Base-by-base conservation (phyloP, 2,888 invertebrate species). In the Synergus gifuensis region DNA sequence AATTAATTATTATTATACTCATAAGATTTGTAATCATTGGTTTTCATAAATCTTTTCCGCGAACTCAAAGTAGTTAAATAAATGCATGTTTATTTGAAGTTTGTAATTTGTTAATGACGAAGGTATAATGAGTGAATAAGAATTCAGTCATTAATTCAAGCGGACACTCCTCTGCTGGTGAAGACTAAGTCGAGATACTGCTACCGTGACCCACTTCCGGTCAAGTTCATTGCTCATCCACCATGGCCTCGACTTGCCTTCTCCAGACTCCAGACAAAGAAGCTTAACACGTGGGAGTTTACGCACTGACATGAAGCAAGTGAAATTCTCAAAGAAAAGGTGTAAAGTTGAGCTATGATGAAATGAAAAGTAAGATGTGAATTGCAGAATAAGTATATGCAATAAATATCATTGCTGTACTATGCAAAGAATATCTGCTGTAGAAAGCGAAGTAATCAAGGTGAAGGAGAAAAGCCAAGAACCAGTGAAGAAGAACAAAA, bases 171-270 rank as follows among this genome's bases (percentile, higher is more conserved):
- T 69, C 28, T 63, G n/a, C 64, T 54, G 40, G 66, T 14, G 67
- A 28, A 69, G 28, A 54, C 69, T 79, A 80, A 60, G 76, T 82
- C 81, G 82, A 86, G 86, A 83, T 85, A 87, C 86, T 81, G 84
- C 85, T 85, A 85, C 87, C 88, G 87, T 90, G 90, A 91, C 90
- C 90, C 83, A 90, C 90, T 88, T 90, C 90, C 89, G 89, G 89
- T 90, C 90, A 90, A 90, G 90, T 90, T 90, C 90, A 90, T 88
- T 90, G 90, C 90, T 90, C 90, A 89, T 90, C 90, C 82, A 78
- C 76, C 79, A 82, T 84, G 82, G 82, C 83, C 82, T 82, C 82
- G 82, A 82, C 81, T 83, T 78, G 78, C 79, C 80, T 77, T 79
- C 78, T 64, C 76, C 77, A 44, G 64, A 12, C 78, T 64, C 76